These are phyloP conservation scores for Magallana angulata DNA, from an alignment of 1,140 invertebrate species.

Conservation along the genomic window DNA sequence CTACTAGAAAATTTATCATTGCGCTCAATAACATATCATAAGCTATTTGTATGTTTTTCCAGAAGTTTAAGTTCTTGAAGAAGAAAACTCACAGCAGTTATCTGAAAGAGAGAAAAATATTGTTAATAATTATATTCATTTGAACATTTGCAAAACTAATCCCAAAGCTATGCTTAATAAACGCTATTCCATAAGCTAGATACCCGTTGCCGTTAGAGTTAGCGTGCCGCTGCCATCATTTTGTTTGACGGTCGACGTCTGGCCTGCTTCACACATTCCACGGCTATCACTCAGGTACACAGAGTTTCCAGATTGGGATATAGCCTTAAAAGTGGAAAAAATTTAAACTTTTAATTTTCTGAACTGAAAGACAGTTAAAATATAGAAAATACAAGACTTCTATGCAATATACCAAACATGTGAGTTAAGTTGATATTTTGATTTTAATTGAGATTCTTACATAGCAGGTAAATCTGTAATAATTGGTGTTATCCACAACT, in stretches of 20 bases:
- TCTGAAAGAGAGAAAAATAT: constrained; percentile 14
- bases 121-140: neutral
- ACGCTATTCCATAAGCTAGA: neutral
- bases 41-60: too few species aligned
- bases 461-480: constrained; percentile 39
- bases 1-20: too few species aligned
- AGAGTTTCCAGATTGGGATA: neutral
- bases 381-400: too few species aligned
- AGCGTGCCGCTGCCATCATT: constrained; percentile 36
- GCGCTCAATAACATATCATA: too few species aligned
- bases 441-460: constrained; percentile 22
- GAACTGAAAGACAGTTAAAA: neutral
- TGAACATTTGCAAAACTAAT: neutral
- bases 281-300: constrained; percentile 39
- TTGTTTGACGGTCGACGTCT: constrained; percentile 39
- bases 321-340: neutral
- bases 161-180: too few species aligned
- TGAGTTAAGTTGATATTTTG: neutral
- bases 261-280: constrained; percentile 42
- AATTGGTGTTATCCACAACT: constrained; percentile 19
- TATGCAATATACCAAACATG: too few species aligned
- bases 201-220: neutral
- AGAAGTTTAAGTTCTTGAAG: too few species aligned
- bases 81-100: constrained; percentile 30
- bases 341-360: too few species aligned